A percentile compares a stretch with the other conserved stretches of the same genome.
Conservation (phyloP, 2,888 invertebrate genomes). For the Falcaria lacertinaria region DNA sequence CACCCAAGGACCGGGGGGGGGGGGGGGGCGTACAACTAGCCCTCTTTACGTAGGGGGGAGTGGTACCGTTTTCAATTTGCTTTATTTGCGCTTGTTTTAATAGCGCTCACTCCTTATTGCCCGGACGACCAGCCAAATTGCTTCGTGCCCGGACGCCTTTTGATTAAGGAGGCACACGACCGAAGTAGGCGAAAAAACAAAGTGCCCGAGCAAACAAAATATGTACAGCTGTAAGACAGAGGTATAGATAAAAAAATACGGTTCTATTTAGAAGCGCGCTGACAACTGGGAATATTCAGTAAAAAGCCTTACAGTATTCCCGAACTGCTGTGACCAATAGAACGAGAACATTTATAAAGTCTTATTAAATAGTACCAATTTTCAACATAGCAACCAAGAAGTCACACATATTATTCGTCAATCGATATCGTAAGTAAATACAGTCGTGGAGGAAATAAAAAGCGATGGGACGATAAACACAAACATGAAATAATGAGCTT, state of each 20-base stretch:
- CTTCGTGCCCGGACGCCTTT: slow-evolving; percentile 74
- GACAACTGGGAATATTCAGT: too few relatives aligned
- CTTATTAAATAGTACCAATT: too few relatives aligned
- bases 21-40: slow-evolving; percentile 38
- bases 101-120: slow-evolving; percentile 76
- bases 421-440: slow-evolving; percentile 36
- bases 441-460: slow-evolving; percentile 24
- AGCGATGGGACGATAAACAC: slow-evolving; percentile 43
- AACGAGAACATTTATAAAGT: too few relatives aligned
- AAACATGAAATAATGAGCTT: slow-evolving; percentile 61
- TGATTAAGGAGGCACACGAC: slow-evolving; percentile 65
- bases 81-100: slow-evolving; percentile 79
- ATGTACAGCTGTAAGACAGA: slow-evolving; percentile 9
- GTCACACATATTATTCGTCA: slow-evolving; percentile 23
- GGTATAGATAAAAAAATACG: neutral
- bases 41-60: slow-evolving; percentile 42
- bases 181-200: slow-evolving; percentile 57
- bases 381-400: too few relatives aligned
- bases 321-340: too few relatives aligned
- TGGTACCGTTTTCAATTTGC: slow-evolving; percentile 76
- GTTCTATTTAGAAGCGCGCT: too few relatives aligned
- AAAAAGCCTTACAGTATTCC: too few relatives aligned
- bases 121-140: slow-evolving; percentile 71
- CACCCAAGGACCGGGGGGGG: slow-evolving; percentile 28
- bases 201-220: slow-evolving; percentile 36